Evolutionary conservation across 2,797 vertebrate species (phyloP).

Genomic region (Arctocebus calabarensis): DNA sequence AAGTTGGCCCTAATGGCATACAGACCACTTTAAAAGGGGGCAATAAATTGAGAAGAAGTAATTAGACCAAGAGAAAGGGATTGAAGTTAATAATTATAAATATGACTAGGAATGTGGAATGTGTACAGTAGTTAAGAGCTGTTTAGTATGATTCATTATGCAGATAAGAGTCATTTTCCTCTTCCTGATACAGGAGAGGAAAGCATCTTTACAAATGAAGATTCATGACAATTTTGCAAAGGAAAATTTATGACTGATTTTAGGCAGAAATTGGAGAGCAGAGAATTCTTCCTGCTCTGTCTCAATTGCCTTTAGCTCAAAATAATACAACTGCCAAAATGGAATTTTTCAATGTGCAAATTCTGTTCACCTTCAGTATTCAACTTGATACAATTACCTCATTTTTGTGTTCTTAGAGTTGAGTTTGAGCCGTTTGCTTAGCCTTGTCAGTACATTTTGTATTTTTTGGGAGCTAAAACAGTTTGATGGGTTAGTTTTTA

Average conservation of each 20-base stretch:
- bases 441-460: neutral
- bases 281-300: conserved; percentile 25
- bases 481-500: neutral
- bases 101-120: neutral
- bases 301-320: neutral
- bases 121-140: neutral
- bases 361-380: neutral
- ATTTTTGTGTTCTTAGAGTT: neutral
- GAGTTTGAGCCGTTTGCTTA: neutral
- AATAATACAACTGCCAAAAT: conserved; percentile 26
- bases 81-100: neutral
- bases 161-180: neutral
- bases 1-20: neutral
- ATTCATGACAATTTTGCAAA: conserved; percentile 20
- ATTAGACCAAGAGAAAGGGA: neutral
- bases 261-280: neutral
- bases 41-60: neutral
- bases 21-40: conserved; percentile 9
- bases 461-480: neutral
- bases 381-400: neutral
- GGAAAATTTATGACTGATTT: conserved; percentile 8
- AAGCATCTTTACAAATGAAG: conserved; percentile 2
- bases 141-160: neutral
- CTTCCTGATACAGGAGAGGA: neutral
- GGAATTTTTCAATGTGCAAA: neutral